Conservation (phyloP, 2,113 vertebrate species). For the Phalacrocorax brasilianus region DNA sequence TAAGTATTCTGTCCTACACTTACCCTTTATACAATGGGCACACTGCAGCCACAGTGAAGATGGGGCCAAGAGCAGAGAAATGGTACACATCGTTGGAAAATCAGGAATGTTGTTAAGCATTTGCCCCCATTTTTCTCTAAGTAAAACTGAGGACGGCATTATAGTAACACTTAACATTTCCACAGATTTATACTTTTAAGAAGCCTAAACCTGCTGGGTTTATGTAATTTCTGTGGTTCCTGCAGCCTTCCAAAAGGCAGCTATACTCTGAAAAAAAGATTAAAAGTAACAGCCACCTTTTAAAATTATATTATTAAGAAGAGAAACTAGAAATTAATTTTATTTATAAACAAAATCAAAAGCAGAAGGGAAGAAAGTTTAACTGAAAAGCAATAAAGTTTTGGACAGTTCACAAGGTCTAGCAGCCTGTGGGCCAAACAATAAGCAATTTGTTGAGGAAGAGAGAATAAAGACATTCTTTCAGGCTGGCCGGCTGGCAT, state of each 20-base stretch:
- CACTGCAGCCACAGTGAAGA: neutral
- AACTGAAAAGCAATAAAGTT: neutral
- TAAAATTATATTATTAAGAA: neutral
- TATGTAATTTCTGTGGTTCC: neutral
- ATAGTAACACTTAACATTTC: neutral
- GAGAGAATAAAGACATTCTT: slow-evolving; percentile 61
- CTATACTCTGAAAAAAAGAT: neutral
- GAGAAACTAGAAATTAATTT: neutral
- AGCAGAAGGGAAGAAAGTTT: neutral
- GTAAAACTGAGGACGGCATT: neutral
- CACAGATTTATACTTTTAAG: neutral
- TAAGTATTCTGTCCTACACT: neutral
- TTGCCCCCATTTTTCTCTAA: neutral
- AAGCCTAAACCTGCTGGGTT: neutral
- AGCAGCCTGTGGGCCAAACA: slow-evolving; percentile 48
- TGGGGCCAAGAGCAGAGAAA: neutral
- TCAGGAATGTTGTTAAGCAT: neutral
- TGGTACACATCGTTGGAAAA: neutral
- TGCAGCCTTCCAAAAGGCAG: neutral
- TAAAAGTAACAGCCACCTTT: neutral
- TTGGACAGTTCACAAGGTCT: slow-evolving; percentile 44
- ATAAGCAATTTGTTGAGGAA: slow-evolving; percentile 57
- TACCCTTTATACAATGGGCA: neutral
- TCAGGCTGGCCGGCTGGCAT: slow-evolving; percentile 46
- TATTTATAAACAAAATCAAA: neutral